Percentiles rank a stretch among this genome's conserved stretches.
Conservation (phyloP, 2,888 invertebrate species). For the Eurytoma adleriae region DNA sequence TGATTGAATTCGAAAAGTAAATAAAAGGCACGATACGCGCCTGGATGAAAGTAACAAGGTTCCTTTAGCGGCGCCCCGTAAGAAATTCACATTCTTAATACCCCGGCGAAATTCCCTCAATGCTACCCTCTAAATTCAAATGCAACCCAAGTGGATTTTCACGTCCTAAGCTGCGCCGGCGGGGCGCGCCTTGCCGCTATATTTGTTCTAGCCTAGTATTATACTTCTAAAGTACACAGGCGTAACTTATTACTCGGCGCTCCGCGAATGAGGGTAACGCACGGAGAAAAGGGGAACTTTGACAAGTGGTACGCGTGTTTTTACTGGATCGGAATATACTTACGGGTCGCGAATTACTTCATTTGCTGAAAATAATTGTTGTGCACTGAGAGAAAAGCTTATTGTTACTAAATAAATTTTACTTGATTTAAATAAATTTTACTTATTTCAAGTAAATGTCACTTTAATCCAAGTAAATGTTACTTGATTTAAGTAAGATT, state of each 20-base stretch:
- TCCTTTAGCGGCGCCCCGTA: conserved; percentile 10
- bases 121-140: conserved; percentile 46
- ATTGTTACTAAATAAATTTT: too few relatives aligned
- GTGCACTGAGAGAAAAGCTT: too few relatives aligned
- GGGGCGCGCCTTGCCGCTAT: conserved; percentile 4
- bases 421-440: too few relatives aligned
- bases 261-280: conserved; percentile 11
- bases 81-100: conserved; percentile 51
- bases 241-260: conserved; percentile 41
- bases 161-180: conserved; percentile 12
- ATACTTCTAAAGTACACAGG: conserved; percentile 38
- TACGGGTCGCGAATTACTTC: too few relatives aligned
- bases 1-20: conserved; percentile 10
- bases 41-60: conserved; percentile 7
- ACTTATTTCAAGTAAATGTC: too few relatives aligned
- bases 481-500: too few relatives aligned
- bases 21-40: neutral
- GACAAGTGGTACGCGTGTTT: too few relatives aligned
- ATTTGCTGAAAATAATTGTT: too few relatives aligned
- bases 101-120: conserved; percentile 21
- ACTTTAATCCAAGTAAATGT: too few relatives aligned
- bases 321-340: too few relatives aligned
- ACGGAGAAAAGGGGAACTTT: neutral
- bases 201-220: conserved; percentile 33
- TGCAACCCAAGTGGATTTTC: conserved; percentile 43